Evolutionary conservation across 2,797 vertebrate genomes (phyloP).

Genomic region (Chelonia mydas): DNA sequence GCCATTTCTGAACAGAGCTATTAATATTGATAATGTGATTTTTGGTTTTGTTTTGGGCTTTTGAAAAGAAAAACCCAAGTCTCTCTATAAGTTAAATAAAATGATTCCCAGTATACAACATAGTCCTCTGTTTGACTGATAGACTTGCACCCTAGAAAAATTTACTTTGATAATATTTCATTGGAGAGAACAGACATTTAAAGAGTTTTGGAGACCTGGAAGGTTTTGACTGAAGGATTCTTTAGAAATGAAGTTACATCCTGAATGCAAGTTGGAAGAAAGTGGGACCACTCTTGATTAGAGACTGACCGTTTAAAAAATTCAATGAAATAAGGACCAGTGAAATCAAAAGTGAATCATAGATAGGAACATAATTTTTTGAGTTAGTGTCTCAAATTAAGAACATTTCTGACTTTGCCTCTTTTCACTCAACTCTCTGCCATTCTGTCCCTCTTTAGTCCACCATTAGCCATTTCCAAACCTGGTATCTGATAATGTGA

Average conservation of each 20-base stretch:
- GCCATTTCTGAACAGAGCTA: not conserved
- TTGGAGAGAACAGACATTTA: not conserved
- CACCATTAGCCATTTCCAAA: not conserved
- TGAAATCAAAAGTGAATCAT: not conserved
- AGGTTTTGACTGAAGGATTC: not conserved
- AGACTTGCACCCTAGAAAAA: not conserved
- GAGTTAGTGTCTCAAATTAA: not conserved
- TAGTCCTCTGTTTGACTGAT: not conserved
- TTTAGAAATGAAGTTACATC: not conserved
- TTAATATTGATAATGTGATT: not conserved
- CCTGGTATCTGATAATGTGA: not conserved
- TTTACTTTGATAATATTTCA: not conserved
- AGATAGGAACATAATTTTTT: not conserved
- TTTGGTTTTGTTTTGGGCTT: not conserved
- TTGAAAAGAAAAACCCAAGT: not conserved
- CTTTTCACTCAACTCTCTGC: not conserved
- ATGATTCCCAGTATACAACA: fast-evolving
- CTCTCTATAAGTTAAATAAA: fast-evolving
- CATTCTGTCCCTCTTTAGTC: not conserved
- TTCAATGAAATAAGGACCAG: not conserved
- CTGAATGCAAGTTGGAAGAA: not conserved
- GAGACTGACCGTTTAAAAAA: not conserved
- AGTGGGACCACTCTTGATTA: not conserved
- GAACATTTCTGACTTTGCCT: not conserved
- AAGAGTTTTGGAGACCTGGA: not conserved